These are phyloP conservation scores for Drosophila demipolita DNA, from an alignment of 2,888 invertebrate species.

Conservation along the genomic window DNA sequence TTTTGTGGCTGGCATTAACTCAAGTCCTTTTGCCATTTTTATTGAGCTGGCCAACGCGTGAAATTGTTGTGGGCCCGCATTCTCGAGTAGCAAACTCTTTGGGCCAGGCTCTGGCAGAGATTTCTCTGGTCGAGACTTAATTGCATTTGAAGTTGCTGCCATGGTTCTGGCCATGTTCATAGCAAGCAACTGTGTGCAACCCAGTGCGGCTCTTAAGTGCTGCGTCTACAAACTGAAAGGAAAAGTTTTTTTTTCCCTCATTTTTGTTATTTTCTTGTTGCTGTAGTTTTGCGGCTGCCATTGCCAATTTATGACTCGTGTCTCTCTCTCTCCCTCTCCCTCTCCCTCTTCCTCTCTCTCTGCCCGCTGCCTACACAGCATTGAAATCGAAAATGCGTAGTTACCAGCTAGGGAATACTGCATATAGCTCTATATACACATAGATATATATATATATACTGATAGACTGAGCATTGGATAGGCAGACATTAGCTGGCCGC, in stretches of 20 bases:
- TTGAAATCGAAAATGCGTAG: constrained; percentile 79
- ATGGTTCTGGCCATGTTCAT: constrained; percentile 20
- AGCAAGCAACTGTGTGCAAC: constrained; percentile 4
- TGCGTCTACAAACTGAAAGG: constrained; percentile 62
- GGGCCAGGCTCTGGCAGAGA: constrained; percentile 46
- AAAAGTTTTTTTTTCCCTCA: constrained; percentile 62
- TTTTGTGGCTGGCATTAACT: constrained; percentile 66
- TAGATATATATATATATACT: not conserved
- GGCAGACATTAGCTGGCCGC: constrained; percentile 26
- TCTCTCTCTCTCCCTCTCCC: constrained; percentile 16
- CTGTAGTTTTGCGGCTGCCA: constrained; percentile 64
- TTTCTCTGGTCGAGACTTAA: constrained; percentile 65
- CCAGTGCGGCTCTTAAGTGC: constrained; percentile 61
- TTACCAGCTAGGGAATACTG: constrained; percentile 58
- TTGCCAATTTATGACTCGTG: constrained; percentile 69
- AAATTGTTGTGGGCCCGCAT: constrained; percentile 69
- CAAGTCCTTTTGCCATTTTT: constrained; percentile 75
- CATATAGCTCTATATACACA: constrained; percentile 3
- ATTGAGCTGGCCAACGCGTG: constrained; percentile 74
- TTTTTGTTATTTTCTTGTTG: constrained; percentile 13
- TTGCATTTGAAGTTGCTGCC: constrained; percentile 74
- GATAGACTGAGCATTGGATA: constrained; percentile 7
- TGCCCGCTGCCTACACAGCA: constrained; percentile 39
- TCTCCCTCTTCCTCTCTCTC: constrained; percentile 43
- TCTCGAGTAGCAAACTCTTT: constrained; percentile 14